A percentile compares a stretch with the other conserved stretches of the same genome.
Conservation (phyloP, 2,888 invertebrate species). For the Orthosia cruda region DNA sequence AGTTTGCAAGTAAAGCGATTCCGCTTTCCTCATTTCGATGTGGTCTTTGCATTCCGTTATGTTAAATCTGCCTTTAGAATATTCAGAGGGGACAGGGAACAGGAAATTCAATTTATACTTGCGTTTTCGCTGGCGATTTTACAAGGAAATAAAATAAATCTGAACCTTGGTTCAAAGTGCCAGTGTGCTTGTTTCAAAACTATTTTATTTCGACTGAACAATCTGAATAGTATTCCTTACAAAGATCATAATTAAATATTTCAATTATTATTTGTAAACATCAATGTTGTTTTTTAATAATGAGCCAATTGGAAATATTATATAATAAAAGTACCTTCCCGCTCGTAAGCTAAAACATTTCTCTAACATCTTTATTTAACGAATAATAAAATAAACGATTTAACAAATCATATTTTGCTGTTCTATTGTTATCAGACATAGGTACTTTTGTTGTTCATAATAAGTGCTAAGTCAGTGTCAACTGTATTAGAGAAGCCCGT, state of each 20-base stretch:
- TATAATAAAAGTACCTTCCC: no score
- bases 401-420: neutral
- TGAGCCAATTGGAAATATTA: no score
- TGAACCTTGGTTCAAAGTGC: conserved; percentile 70
- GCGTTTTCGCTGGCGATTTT: conserved; percentile 74
- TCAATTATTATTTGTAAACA: neutral
- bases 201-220: conserved; percentile 49
- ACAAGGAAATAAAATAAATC: conserved; percentile 80
- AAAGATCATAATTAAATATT: no score
- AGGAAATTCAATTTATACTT: conserved; percentile 82
- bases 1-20: conserved; percentile 45
- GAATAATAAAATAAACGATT: neutral
- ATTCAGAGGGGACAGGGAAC: conserved; percentile 76
- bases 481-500: neutral
- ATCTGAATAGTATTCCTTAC: neutral
- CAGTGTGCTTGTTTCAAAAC: conserved; percentile 61
- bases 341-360: neutral
- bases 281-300: no score
- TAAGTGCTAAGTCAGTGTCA: neutral
- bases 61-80: conserved; percentile 75
- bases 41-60: conserved; percentile 61
- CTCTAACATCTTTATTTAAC: neutral
- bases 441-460: neutral
- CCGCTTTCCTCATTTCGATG: conserved; percentile 63
- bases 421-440: no score